These are phyloP conservation scores for Keiferia lycopersicella DNA, from an alignment of 2,888 invertebrate species.

Conservation along the genomic window DNA sequence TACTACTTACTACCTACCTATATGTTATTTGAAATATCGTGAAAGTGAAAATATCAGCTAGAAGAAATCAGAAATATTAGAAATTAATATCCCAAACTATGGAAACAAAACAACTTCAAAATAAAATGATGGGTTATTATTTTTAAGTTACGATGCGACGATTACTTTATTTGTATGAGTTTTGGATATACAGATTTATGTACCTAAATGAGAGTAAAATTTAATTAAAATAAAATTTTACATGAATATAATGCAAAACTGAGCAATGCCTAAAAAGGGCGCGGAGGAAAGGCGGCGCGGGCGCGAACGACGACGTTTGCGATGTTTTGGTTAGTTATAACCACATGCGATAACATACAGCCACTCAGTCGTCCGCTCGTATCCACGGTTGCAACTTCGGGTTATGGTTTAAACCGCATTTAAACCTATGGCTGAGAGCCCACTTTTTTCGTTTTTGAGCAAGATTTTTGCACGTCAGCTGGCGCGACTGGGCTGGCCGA, in stretches of 20 bases:
- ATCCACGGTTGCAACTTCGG: constrained; percentile 51
- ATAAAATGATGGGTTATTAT: too few relatives aligned
- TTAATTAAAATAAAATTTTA: not conserved
- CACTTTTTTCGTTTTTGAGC: constrained; percentile 55
- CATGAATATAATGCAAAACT: constrained; percentile 2
- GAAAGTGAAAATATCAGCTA: too few relatives aligned
- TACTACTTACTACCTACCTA: too few relatives aligned
- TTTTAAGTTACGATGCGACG: too few relatives aligned
- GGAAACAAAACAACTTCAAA: too few relatives aligned
- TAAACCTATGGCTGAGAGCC: constrained; percentile 67
- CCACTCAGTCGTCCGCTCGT: constrained; percentile 51
- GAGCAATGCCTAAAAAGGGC: constrained; percentile 2
- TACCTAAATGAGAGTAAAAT: too few relatives aligned
- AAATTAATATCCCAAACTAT: too few relatives aligned
- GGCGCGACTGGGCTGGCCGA: constrained; percentile 77
- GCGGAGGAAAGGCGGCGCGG: constrained; percentile 43
- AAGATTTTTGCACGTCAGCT: constrained; percentile 69
- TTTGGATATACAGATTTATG: too few relatives aligned
- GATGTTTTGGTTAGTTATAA: constrained; percentile 51
- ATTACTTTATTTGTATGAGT: too few relatives aligned
- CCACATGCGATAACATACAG: constrained; percentile 50
- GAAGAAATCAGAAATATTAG: too few relatives aligned
- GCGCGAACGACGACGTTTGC: constrained; percentile 60
- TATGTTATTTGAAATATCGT: too few relatives aligned
- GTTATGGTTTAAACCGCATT: constrained; percentile 58